Evolutionary conservation across 35 echinoderm and acorn worm species (phyloP), one percentile per base, ranked within the genome.

Genomic region (Ophioderma brevispina): DNA sequence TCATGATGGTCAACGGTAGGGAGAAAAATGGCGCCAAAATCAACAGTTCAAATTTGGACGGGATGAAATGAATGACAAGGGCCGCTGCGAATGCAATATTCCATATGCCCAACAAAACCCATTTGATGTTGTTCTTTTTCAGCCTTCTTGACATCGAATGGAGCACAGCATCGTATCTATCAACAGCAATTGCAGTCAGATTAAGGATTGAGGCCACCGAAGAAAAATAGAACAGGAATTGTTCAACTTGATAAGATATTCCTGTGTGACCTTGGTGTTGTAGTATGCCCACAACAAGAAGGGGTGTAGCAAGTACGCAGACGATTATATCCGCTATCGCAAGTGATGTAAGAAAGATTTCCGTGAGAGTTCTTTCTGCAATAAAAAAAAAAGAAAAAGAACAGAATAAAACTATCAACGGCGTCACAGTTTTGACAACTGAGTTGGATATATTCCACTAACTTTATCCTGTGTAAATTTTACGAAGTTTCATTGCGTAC

Each of bases 191-290:
- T 19, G 87, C 90, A 8, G 93, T 95, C 0, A 98, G 87, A 84
- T 94, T 98, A 8, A 98, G 80, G 34, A 98, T 95, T 56, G 96
- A 98, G 2, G 96, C 92, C 0, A 94, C 93, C 14, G 92, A 92
- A 17, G 96, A 92, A 33, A 94, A 98, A 37, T 98, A 98, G 81
- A 98, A 98, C 17, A 98, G 59, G 42, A 92, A 82, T 86, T 98
- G 96, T 35, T 98, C 96, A 15, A 94, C 76, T 17, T 84, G 37
- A 37, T 94, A 98, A 19, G 94, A 91, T 50, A 94, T 77, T 4
- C 96, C 96, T 3, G 96, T 98, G 76, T 98, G 96, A 11, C 93
- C 93, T 34, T 85, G 80, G 21, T 95, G 86, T 6, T 85, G 77
- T 1, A 88, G 75, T 36, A 92, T 89, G 15, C 96, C 96, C 31